phyloP scores from a whole-genome alignment of 2,113 vertebrate species.

The Pelecanus crispus region DNA sequence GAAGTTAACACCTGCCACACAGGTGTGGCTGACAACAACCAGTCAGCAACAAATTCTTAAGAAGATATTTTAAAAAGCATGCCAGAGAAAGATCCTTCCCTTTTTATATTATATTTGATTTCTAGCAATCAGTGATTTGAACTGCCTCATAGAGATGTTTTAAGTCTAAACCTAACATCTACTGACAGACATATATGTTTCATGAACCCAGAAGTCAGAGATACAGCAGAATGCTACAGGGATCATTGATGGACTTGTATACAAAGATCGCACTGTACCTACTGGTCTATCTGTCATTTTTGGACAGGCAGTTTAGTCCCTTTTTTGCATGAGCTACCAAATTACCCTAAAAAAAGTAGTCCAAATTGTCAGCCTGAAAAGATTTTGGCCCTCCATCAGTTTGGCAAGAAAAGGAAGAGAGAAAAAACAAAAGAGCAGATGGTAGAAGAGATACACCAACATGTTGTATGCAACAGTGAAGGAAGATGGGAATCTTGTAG shows the following conservation, averaged over 20 bases:
- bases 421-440: constrained; percentile 9
- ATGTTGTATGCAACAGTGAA: not conserved
- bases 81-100: not conserved
- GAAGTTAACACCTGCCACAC: not conserved
- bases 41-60: not conserved
- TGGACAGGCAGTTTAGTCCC: not conserved
- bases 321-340: not conserved
- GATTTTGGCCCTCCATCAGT: not conserved
- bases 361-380: not conserved
- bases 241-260: not conserved
- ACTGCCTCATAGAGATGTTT: not conserved
- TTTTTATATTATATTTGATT: not conserved
- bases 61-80: not conserved
- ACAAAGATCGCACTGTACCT: not conserved
- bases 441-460: not conserved
- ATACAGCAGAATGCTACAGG: not conserved
- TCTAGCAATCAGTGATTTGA: not conserved
- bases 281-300: not conserved
- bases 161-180: not conserved
- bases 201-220: not conserved
- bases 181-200: not conserved
- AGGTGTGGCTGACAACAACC: not conserved
- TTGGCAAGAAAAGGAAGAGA: constrained; percentile 1
- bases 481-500: not conserved
- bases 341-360: not conserved